Evolutionary conservation across 2,113 vertebrate species (phyloP).

Genomic region (Hemibagrus wyckioides): DNA sequence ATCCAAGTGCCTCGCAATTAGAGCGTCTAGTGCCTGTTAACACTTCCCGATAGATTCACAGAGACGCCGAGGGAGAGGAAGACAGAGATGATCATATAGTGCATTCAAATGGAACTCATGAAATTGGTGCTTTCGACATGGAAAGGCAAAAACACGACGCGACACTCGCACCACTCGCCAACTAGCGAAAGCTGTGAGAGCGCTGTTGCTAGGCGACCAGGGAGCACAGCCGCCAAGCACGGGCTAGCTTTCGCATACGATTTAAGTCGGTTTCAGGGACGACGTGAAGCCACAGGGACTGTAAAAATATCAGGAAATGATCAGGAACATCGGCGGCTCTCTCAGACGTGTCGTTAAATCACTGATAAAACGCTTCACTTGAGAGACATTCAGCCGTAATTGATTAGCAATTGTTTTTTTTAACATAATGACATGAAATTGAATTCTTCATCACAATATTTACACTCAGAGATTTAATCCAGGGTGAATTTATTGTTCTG

Average conservation of each 20-base stretch:
- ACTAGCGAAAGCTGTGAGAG: not conserved
- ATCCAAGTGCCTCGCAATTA: conserved; percentile 62
- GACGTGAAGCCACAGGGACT: not conserved
- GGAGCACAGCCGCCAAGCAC: not conserved
- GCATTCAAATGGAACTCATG: not conserved
- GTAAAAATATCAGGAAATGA: not conserved
- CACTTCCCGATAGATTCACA: conserved; percentile 56
- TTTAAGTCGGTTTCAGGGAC: not conserved
- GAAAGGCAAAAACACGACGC: not conserved
- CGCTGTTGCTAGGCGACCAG: conserved; percentile 10
- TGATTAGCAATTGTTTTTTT: not conserved
- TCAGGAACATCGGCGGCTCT: not conserved
- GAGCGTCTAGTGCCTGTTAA: conserved; percentile 54
- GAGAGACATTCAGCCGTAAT: not conserved
- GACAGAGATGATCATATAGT: conserved; percentile 20
- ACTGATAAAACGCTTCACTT: not conserved
- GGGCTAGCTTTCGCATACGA: not conserved
- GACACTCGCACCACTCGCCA: not conserved
- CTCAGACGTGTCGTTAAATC: not conserved
- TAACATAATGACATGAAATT: not conserved
- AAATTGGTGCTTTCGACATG: not conserved
- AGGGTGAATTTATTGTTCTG: not conserved
- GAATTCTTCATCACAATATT: not conserved
- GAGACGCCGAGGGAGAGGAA: conserved; percentile 20
- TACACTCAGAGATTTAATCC: not conserved